Base-by-base conservation (phyloP, 2,888 invertebrate species). In the Drosophila parthenogenetica region DNA sequence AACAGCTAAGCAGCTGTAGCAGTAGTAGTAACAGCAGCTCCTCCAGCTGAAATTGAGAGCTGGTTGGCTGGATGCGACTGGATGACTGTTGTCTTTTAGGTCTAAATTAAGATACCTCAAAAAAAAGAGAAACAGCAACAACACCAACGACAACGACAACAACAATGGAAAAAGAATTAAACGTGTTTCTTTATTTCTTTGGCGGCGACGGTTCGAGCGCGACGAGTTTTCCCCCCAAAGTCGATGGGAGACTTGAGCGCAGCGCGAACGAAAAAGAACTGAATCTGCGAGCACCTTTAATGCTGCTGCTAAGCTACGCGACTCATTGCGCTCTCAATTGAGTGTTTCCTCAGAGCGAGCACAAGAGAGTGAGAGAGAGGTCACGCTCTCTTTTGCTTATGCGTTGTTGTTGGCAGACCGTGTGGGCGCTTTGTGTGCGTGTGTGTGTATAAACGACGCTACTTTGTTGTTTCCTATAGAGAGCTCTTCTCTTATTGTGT, bases 211-310 rank as follows among this genome's bases (percentile, higher is more conserved):
- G 11, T 35, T 35, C 57, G 58, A 51, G 75, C 63, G 72, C 77
- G 69, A 64, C 57, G 59, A 25, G 19, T 19, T 45, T 48, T 43
- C 46, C 14, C 14, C 40, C 58, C 49, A 42, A 49, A 19, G 22
- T 25, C 19, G 48, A 16, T 14, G 29, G 14, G 49, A 54, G 42
- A 85, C 82, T 60, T 69, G 59, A 63, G 48, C 70, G 64, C 55
- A 79, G 55, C 80, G 66, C 88, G 72, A 60, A 77, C 69, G 63
- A 83, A 86, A 66, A 77, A 76, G 69, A 83, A 83, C 88, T 82
- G 77, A 83, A 80, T 73, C 59, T 79, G 67, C 19, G 67, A 79
- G 61, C 67, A 42, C 50, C 37, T 16, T 39, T 8, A 70, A 75
- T 74, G 79, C 62, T 63, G 71, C 70, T 64, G 73, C 48, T 69